Evolutionary conservation across 1,140 invertebrate genomes (phyloP).

Genomic region (Trichonephila clavipes): DNA sequence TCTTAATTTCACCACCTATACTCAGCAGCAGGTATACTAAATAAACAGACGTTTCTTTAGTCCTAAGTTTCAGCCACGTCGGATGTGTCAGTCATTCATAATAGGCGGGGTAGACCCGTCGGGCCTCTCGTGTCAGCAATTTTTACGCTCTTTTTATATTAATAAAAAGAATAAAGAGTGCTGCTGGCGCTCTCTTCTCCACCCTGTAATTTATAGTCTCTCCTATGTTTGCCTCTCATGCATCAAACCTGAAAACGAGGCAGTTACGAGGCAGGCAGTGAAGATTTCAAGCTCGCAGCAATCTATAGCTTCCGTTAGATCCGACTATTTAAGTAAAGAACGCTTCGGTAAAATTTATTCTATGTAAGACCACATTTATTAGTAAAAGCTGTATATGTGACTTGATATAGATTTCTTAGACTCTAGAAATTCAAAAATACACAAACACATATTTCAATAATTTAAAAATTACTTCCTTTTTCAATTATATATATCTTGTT

Average conservation of each 20-base stretch:
- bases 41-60: slow-evolving; percentile 36
- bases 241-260: slow-evolving; percentile 49
- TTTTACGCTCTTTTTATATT: slow-evolving; percentile 55
- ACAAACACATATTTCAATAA: too few relatives aligned
- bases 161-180: slow-evolving; percentile 60
- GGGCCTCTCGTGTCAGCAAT: slow-evolving; percentile 56
- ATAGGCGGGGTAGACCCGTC: slow-evolving; percentile 32
- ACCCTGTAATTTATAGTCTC: slow-evolving; percentile 68
- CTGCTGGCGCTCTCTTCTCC: slow-evolving; percentile 50
- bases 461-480: too few relatives aligned
- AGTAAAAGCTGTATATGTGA: neutral
- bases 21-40: slow-evolving; percentile 23
- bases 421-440: too few relatives aligned
- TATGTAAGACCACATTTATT: neutral
- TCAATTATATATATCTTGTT: too few relatives aligned
- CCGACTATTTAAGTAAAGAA: neutral
- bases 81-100: slow-evolving; percentile 60
- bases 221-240: slow-evolving; percentile 66
- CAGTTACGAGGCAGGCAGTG: slow-evolving; percentile 12
- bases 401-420: too few relatives aligned
- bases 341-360: neutral
- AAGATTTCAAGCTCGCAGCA: neutral
- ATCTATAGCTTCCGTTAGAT: neutral
- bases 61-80: slow-evolving; percentile 36
- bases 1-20: slow-evolving; percentile 25